phyloP scores from a whole-genome alignment of 1,140 invertebrate genomes.

The Chymomyza costata region DNA sequence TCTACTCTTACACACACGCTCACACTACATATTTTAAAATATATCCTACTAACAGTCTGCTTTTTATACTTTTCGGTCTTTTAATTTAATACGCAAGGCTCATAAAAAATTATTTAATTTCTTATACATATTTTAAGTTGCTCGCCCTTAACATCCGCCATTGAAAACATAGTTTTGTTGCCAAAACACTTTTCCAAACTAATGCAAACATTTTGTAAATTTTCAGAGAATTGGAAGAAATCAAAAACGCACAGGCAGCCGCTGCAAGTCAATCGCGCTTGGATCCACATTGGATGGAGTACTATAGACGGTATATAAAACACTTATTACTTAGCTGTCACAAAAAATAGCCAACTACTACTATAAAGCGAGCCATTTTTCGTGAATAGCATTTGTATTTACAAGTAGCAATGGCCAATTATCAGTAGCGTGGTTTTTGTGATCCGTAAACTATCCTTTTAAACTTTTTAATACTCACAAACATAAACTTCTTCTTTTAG shows the following conservation, averaged over 20 bases:
- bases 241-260: slow-evolving; percentile 83
- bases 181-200: no score
- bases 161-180: slow-evolving; percentile 11
- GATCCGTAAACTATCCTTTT: no score
- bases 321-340: no score
- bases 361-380: no score
- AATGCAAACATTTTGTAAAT: slow-evolving; percentile 19
- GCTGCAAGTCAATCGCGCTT: slow-evolving; percentile 79
- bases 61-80: slow-evolving; percentile 15
- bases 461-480: no score
- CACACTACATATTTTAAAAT: slow-evolving; percentile 11
- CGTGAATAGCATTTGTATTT: no score
- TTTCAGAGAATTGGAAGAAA: slow-evolving; percentile 84
- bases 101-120: no score
- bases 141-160: slow-evolving; percentile 22
- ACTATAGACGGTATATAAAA: slow-evolving; percentile 86
- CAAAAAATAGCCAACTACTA: no score
- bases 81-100: no score
- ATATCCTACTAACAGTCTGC: neutral
- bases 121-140: no score
- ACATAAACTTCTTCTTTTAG: slow-evolving; percentile 75
- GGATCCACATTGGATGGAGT: slow-evolving; percentile 94
- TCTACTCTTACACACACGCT: slow-evolving; percentile 2
- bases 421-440: no score
- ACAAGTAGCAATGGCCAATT: no score